These are phyloP conservation scores for Nomada ferruginata DNA, from an alignment of 2,888 invertebrate genomes.

Conservation along the genomic window DNA sequence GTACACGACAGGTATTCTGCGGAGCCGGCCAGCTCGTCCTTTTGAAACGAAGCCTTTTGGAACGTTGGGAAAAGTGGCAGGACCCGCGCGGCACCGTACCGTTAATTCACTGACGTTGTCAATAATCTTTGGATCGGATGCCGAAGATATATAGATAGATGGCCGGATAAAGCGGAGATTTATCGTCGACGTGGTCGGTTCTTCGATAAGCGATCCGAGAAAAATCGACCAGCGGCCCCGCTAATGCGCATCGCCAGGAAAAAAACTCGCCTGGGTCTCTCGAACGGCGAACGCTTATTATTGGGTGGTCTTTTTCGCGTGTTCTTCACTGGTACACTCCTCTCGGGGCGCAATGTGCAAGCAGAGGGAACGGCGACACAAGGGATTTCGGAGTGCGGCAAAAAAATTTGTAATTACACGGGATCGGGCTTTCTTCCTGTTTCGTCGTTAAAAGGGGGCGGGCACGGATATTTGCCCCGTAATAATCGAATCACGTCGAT, in stretches of 20 bases:
- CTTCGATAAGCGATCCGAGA: slow-evolving; percentile 28
- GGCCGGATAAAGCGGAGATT: slow-evolving; percentile 68
- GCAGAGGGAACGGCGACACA: not conserved
- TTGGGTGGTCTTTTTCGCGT: slow-evolving; percentile 11
- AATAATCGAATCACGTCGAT: slow-evolving; percentile 72
- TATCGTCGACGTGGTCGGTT: slow-evolving; percentile 51
- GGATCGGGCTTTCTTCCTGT: slow-evolving; percentile 30
- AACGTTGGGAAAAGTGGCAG: slow-evolving; percentile 51
- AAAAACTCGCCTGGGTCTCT: not conserved
- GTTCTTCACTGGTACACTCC: not conserved
- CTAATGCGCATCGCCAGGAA: slow-evolving; percentile 9
- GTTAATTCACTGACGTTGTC: slow-evolving; percentile 71
- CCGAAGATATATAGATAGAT: slow-evolving; percentile 59
- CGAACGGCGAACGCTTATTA: not conserved
- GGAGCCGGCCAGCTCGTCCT: slow-evolving; percentile 33
- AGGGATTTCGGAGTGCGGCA: slow-evolving; percentile 15
- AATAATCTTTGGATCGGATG: slow-evolving; percentile 64
- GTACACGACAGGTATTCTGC: not conserved
- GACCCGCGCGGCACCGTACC: slow-evolving; percentile 50
- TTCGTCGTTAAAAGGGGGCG: slow-evolving; percentile 57
- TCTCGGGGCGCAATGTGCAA: not conserved
- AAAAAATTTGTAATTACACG: slow-evolving; percentile 66
- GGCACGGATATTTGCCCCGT: slow-evolving; percentile 59
- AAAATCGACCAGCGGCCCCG: slow-evolving; percentile 49
- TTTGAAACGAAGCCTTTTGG: slow-evolving; percentile 19